Evolutionary conservation across 2,797 vertebrate species (phyloP).

Genomic region (Nannoperca australis): DNA sequence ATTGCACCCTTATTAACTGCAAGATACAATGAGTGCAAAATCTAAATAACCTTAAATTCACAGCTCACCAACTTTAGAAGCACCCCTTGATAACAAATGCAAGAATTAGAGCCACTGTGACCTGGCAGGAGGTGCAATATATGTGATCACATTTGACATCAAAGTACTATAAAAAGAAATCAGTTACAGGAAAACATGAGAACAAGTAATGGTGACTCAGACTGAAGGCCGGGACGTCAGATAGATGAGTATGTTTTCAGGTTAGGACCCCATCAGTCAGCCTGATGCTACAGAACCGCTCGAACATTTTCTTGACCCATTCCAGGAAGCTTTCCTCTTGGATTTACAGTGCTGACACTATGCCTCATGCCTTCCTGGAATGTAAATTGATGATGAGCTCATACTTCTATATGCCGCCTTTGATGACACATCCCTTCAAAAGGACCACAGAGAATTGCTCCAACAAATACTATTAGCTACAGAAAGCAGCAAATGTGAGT

Average conservation of each 20-base stretch:
- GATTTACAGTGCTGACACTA: slow-evolving; percentile 48
- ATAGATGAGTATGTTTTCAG: slow-evolving; percentile 20
- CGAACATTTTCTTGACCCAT: slow-evolving; percentile 48
- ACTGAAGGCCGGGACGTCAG: slow-evolving; percentile 5
- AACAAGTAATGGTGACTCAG: slow-evolving; percentile 12
- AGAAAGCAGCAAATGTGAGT: slow-evolving; percentile 6
- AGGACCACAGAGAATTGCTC: slow-evolving; percentile 21
- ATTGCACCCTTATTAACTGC: neutral
- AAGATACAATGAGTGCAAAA: neutral
- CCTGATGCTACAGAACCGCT: slow-evolving; percentile 17
- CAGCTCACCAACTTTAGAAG: neutral
- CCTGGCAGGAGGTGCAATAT: neutral
- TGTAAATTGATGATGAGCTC: slow-evolving; percentile 64
- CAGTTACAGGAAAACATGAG: slow-evolving; percentile 5
- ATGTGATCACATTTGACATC: neutral
- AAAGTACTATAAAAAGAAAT: neutral
- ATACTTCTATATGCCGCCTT: slow-evolving; percentile 38
- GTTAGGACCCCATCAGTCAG: neutral
- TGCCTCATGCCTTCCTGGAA: slow-evolving; percentile 70
- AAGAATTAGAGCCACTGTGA: neutral
- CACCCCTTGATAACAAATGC: neutral
- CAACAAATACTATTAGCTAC: slow-evolving; percentile 5
- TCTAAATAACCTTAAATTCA: neutral
- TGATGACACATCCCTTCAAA: slow-evolving; percentile 62
- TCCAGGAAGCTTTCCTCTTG: slow-evolving; percentile 51